A percentile compares a stretch with the other conserved stretches of the same genome.
These are phyloP conservation scores for Asteroscopus sphinx DNA, from an alignment of 2,888 invertebrate species.

Conservation along the genomic window DNA sequence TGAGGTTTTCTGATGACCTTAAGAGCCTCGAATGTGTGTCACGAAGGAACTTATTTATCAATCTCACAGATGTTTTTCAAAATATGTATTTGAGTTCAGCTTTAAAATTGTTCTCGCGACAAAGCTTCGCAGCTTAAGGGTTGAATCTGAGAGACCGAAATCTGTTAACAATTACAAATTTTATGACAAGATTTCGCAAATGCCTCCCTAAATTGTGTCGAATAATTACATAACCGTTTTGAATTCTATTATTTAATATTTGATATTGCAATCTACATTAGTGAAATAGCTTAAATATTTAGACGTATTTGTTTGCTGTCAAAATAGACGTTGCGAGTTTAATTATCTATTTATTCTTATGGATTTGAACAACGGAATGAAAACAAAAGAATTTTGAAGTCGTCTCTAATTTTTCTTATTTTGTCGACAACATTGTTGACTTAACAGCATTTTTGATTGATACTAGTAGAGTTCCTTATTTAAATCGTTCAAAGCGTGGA, in stretches of 20 bases:
- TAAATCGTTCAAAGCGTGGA: constrained; percentile 59
- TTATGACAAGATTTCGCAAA: constrained; percentile 49
- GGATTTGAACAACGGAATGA: constrained; percentile 4
- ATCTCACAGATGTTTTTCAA: constrained; percentile 45
- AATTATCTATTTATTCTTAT: constrained; percentile 11
- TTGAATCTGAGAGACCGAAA: constrained; percentile 37
- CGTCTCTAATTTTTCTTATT: not conserved
- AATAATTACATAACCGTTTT: constrained; percentile 35
- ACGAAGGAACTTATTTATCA: constrained; percentile 38
- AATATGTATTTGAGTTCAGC: constrained; percentile 53
- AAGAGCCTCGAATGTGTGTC: no score
- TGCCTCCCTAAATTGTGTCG: constrained; percentile 29
- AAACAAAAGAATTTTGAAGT: constrained; percentile 1
- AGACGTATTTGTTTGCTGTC: constrained; percentile 30
- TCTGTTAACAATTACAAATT: constrained; percentile 49
- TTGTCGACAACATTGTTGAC: constrained; percentile 22
- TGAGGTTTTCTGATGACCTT: no score
- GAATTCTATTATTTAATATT: constrained; percentile 37
- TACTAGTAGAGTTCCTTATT: constrained; percentile 57
- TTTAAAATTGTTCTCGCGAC: constrained; percentile 26
- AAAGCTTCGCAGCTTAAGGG: constrained; percentile 31
- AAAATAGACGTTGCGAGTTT: constrained; percentile 11
- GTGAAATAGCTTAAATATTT: constrained; percentile 46
- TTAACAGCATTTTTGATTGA: constrained; percentile 38
- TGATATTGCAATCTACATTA: constrained; percentile 13